Base-by-base conservation (phyloP, 2,888 invertebrate species). In the Ophioninae sp. region DNA sequence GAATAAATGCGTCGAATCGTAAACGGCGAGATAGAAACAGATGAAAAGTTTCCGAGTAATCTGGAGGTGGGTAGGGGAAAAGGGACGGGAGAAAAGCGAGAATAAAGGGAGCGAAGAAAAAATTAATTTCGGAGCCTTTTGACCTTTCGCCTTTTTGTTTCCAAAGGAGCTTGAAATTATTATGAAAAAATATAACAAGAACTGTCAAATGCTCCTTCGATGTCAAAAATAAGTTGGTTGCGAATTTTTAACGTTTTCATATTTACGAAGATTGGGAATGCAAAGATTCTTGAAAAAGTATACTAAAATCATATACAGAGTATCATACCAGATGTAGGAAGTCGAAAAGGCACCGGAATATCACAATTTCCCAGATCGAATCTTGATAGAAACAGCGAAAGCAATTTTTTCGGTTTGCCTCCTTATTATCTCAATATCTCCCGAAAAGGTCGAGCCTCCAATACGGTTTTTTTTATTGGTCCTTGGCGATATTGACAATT, bases 1-100 rank as follows among this genome's bases (percentile, higher is more conserved):
- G 44, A 44, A 73, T 37, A 61, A 79, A 68, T 74, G 75, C 61
- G 22, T 65, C 56, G 58, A 72, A 59, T 68, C 37, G 64, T 44
- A 69, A 81, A 79, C 61, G 41, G 7, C 44, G 23, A 59, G 67
- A 67, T 67, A 30, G 20, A 58, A 68, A 63, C 17, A 80, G 65
- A 79, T 73, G 30, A 59, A 22, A 56, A 72, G 68, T 58, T n/a
- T 59, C 17, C 0, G 72, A 44, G 79, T 63, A 65, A 22, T 30
- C 22, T 1, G 20, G 22, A 6, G 23, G 22, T 17, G n/a, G 44
- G 22, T 61, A 13, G 7, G n/a, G 63, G 30, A 22, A n/a, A 0
- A 3, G n/a, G 41, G 41, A 37, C 20, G 20, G 17, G 20, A 67
- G 17, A 37, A 37, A 37, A 64, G 30, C 30, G 63, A 13, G 41